A percentile compares a stretch with the other conserved stretches of the same genome.
Conservation (phyloP, 2,888 invertebrate genomes). For the Entomobrya multifasciata region DNA sequence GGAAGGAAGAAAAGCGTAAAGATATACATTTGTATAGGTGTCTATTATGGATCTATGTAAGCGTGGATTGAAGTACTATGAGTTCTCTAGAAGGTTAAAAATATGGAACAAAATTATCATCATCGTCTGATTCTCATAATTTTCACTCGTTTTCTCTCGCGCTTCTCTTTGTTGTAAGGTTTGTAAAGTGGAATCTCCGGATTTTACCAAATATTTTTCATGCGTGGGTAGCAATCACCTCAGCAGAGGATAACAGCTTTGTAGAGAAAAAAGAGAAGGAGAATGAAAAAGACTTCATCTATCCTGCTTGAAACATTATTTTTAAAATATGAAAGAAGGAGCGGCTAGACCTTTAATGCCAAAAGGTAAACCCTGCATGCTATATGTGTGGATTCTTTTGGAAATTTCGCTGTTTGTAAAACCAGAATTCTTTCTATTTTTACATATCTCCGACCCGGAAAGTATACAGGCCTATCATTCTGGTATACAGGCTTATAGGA, state of each 20-base stretch:
- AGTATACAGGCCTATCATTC: neutral
- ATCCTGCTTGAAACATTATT: neutral
- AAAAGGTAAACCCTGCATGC: no score
- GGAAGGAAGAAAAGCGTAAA: neutral
- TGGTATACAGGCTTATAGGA: neutral
- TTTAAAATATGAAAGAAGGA: neutral
- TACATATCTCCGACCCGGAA: no score
- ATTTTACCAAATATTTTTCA: slow-evolving; percentile 31
- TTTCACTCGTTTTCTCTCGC: neutral
- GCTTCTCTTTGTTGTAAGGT: neutral
- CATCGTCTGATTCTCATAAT: neutral
- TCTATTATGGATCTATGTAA: neutral
- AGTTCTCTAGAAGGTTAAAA: neutral
- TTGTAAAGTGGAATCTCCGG: slow-evolving; percentile 24
- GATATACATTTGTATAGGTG: neutral
- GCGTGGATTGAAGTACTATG: neutral
- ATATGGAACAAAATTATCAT: neutral
- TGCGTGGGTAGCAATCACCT: slow-evolving; percentile 41
- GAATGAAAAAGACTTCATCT: neutral
- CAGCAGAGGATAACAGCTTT: neutral
- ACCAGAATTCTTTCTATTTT: no score
- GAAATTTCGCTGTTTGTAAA: no score
- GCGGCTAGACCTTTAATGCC: neutral
- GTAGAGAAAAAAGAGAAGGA: neutral
- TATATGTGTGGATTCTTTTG: slow-evolving; percentile 11